Evolutionary conservation across 1,140 invertebrate genomes (phyloP).

Genomic region (Pogonomyrmex californicus): DNA sequence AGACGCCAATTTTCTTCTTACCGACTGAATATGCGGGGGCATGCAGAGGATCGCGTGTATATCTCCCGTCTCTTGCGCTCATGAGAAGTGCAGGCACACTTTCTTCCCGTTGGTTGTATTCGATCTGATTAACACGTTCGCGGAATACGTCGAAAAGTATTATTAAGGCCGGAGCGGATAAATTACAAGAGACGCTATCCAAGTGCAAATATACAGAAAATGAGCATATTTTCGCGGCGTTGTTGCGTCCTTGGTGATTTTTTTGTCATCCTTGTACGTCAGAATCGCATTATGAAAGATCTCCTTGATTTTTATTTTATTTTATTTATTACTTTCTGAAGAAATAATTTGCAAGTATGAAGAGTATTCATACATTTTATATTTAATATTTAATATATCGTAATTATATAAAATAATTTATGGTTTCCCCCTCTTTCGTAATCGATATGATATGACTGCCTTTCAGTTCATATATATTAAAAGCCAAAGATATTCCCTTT

Average conservation of each 20-base stretch:
- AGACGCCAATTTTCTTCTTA: conserved; percentile 77
- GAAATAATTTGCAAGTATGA: neutral
- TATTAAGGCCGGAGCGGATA: conserved; percentile 66
- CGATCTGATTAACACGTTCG: conserved; percentile 77
- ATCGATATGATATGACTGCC: neutral
- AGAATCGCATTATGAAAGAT: conserved; percentile 2
- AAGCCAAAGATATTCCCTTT: neutral
- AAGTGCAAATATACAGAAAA: conserved; percentile 66
- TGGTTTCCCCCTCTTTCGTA: neutral
- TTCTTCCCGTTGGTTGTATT: conserved; percentile 70
- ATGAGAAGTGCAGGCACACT: conserved; percentile 53
- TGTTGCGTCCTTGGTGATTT: conserved; percentile 12
- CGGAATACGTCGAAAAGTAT: conserved; percentile 70
- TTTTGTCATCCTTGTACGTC: conserved; percentile 17
- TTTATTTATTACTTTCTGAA: neutral
- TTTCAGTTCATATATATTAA: neutral
- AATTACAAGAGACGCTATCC: conserved; percentile 62
- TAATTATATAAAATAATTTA: neutral
- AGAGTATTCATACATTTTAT: neutral
- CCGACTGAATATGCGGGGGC: conserved; percentile 71
- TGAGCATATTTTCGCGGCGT: conserved; percentile 48
- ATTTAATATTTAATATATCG: conserved; percentile 3
- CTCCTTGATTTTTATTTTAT: neutral
- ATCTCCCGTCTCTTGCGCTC: conserved; percentile 66
- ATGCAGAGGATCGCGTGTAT: conserved; percentile 67